Evolutionary conservation across 1,140 invertebrate species (phyloP).

Genomic region (Phortica variegata): DNA sequence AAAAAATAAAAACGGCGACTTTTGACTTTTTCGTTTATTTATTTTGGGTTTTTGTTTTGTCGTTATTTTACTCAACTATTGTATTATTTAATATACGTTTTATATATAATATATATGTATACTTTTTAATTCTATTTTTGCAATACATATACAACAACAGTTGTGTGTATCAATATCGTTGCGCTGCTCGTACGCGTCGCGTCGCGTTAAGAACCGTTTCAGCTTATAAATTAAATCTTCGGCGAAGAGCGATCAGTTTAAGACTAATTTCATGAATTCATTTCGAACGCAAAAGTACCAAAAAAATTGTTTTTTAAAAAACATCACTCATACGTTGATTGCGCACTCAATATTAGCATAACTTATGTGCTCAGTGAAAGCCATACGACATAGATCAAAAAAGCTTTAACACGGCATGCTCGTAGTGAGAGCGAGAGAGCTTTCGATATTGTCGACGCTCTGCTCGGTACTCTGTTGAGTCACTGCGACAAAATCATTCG

Average conservation of each 20-base stretch:
- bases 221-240: slow-evolving; percentile 55
- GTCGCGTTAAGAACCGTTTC: slow-evolving; percentile 23
- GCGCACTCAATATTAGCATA: too few species aligned
- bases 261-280: slow-evolving; percentile 45
- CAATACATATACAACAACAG: not conserved
- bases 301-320: slow-evolving; percentile 8
- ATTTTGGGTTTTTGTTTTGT: slow-evolving; percentile 15
- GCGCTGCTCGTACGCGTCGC: slow-evolving; percentile 24
- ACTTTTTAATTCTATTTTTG: not conserved
- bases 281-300: slow-evolving; percentile 20
- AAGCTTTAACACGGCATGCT: too few species aligned
- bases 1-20: too few species aligned
- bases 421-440: not conserved
- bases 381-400: slow-evolving; percentile 5
- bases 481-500: too few species aligned
- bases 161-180: slow-evolving; percentile 28
- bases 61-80: slow-evolving; percentile 14
- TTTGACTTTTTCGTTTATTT: too few species aligned
- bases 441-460: slow-evolving; percentile 1
- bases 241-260: slow-evolving; percentile 51
- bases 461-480: too few species aligned
- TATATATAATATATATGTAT: not conserved
- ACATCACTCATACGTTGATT: too few species aligned
- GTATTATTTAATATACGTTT: not conserved
- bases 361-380: too few species aligned